Evolutionary conservation across 2,888 invertebrate species (phyloP), one percentile per base, ranked within the genome.

Genomic region (Flabesymbios commensalis): DNA sequence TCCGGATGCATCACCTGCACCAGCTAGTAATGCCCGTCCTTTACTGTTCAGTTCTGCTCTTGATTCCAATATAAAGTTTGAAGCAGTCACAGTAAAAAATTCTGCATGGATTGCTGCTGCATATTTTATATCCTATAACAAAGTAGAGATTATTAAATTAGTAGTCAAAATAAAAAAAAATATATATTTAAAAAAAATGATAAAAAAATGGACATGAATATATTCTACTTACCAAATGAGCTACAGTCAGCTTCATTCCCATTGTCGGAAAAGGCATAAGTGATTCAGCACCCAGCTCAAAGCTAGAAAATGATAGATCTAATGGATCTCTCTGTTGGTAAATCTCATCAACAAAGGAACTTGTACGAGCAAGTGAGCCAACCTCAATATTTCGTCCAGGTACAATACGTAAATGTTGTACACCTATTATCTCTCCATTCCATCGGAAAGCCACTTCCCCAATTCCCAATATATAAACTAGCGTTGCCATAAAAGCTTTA

Each of bases 381-480:
- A 75, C 68, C 45, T 43, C 57, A 26, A 72, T 71, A 2, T 67
- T 65, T 24, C 74, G 51, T 5, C 73, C 74, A 1, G 75, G 74
- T 1, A 74, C 70, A 33, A 75, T 74, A 28, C 75, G 68, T 56
- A 75, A 49, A 45, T 74, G 73, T 3, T 68, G 61, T 1, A 74
- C 73, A 33, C 72, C 72, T n/a, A 75, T 67, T 32, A 74, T 65
- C 57, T 74, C 75, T 19, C 61, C 61, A 57, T 55, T 42, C 74
- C 74, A 75, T 39, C 65, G 65, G n/a, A 75, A 64, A 17, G 75
- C 75, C 22, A 72, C 68, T 55, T 74, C 69, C 33, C 75, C 75
- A 10, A 47, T 42, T 5, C 75, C 75, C 5, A 75, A 63, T 26
- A 75, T 74, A 57, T 75, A 75, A 19, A 74, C 69, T 1, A 73